Evolutionary conservation across 2,888 invertebrate species (phyloP).

Genomic region (Ceratothoa steindachneri): DNA sequence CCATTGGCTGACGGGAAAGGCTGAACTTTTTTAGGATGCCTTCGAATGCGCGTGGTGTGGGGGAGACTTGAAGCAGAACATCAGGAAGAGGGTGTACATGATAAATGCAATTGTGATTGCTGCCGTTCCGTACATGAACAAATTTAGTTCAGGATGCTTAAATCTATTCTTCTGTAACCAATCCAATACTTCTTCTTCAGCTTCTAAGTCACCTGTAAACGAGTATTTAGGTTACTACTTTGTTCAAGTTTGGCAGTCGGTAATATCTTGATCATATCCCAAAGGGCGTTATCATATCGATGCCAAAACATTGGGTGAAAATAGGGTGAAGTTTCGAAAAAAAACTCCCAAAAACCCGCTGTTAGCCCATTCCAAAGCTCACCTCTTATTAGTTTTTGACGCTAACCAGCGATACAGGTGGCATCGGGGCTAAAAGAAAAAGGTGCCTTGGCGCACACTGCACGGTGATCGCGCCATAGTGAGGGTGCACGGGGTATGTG

Average conservation of each 20-base stretch:
- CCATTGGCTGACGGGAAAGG: no score
- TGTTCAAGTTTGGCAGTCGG: not conserved
- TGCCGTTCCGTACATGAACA: slow-evolving; percentile 88
- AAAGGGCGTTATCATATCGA: no score
- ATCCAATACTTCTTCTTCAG: slow-evolving; percentile 80
- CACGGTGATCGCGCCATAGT: no score
- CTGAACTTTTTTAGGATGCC: no score
- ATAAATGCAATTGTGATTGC: slow-evolving; percentile 80
- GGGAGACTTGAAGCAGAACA: slow-evolving; percentile 73
- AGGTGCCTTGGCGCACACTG: no score
- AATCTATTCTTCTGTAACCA: slow-evolving; percentile 91
- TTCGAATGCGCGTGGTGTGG: not conserved
- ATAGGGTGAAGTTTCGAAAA: not conserved
- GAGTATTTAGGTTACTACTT: not conserved
- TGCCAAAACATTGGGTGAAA: not conserved
- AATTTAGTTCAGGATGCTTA: slow-evolving; percentile 83
- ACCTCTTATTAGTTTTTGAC: no score
- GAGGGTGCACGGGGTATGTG: no score
- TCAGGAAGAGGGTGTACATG: slow-evolving; percentile 81
- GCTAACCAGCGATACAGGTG: no score
- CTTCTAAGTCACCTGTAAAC: slow-evolving; percentile 69
- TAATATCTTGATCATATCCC: not conserved
- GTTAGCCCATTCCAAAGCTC: no score
- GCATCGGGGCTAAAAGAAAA: no score
- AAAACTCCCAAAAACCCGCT: no score